Base-by-base conservation (phyloP, 2,888 invertebrate genomes). In the Craniophora ligustri region DNA sequence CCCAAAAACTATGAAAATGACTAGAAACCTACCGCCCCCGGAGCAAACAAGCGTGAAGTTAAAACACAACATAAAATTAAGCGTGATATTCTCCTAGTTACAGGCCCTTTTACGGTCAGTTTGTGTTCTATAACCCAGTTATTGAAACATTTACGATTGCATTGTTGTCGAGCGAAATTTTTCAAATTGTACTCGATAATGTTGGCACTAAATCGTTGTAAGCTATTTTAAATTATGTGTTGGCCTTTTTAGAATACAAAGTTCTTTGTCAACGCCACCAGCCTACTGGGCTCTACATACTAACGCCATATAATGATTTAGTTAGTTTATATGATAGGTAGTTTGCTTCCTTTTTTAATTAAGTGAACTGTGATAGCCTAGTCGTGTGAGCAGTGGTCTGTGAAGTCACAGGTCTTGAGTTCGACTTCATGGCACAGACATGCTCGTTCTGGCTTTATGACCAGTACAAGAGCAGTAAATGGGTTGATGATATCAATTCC, bases 101-200 rank as follows among this genome's bases (percentile, higher is more conserved):
- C 35, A 58, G 35, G 68, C 57, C 65, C 65, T 73, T 66, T 72
- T 58, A 72, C 75, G 73, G 60, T 51, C 72, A 42, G 72, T 65
- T 72, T 53, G 53, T 65, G 63, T 58, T 72, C 65, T 62, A 58
- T 76, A 78, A 67, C 78, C 82, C 31, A 81, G 69, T 70, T 81
- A 70, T 65, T 45, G 58, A 40, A 35, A 42, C 58, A 57, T 63
- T 80, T 77, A 83, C 76, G 78, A 72, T 41, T 72, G 64, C 68
- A 75, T 80, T 83, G 85, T 85, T 80, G 55, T 67, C 51, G 61
- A 48, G 72, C 63, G 66, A 76, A 76, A 78, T 80, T 82, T 85
- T 74, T 66, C 62, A 73, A 78, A 72, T 77, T 64, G 44, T 57
- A 56, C 44, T 50, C 75, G 81, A 82, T 80, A 79, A 72, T 60